Percentiles rank a stretch among this genome's conserved stretches.
These are phyloP conservation scores for Phaonia tiefii DNA, from an alignment of 2,888 invertebrate species.

Conservation along the genomic window DNA sequence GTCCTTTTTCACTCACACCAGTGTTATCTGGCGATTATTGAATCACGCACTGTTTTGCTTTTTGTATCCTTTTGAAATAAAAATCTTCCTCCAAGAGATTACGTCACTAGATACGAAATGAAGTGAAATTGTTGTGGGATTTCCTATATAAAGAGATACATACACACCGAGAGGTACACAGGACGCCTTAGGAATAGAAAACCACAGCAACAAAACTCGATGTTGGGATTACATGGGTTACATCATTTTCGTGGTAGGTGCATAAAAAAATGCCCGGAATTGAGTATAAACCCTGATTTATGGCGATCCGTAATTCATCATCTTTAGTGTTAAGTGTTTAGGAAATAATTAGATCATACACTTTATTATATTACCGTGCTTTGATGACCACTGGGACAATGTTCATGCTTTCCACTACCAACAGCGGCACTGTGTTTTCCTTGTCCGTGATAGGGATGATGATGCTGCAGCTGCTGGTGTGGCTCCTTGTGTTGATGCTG, in stretches of 20 bases:
- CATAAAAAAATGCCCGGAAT: background rate
- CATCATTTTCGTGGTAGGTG: slow-evolving; percentile 17
- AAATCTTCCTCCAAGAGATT: slow-evolving; percentile 43
- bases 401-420: slow-evolving; percentile 74
- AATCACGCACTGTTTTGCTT: slow-evolving; percentile 22
- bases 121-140: background rate
- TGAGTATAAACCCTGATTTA: too few species aligned
- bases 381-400: slow-evolving; percentile 77
- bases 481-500: slow-evolving; percentile 63
- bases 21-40: background rate
- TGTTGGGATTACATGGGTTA: slow-evolving; percentile 22
- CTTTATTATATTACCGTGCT: slow-evolving; percentile 73
- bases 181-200: slow-evolving; percentile 11
- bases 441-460: slow-evolving; percentile 65
- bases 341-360: background rate
- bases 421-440: slow-evolving; percentile 33
- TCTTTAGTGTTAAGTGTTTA: background rate
- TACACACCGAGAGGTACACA: slow-evolving; percentile 24
- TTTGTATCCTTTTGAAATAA: slow-evolving; percentile 20
- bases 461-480: slow-evolving; percentile 42
- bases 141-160: slow-evolving; percentile 10
- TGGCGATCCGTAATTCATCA: too few species aligned
- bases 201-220: background rate
- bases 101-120: slow-evolving; percentile 58
- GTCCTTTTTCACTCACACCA: slow-evolving; percentile 22